phyloP scores from a whole-genome alignment of 2,113 vertebrate species.

The Meriones unguiculatus region DNA sequence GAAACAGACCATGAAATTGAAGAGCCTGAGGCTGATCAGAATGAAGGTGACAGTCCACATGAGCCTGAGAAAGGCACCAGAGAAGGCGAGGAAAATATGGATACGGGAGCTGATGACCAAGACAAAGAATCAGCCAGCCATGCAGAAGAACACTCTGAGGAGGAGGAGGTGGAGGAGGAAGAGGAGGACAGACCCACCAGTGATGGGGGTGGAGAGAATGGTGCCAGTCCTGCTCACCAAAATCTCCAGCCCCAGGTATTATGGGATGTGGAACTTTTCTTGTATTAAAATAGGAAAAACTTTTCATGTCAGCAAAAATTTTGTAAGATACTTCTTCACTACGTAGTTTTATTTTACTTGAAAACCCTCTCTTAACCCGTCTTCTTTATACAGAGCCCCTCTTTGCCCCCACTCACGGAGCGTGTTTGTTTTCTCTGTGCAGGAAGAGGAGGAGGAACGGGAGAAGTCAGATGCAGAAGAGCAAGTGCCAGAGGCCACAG shows the following conservation, averaged over 20 bases:
- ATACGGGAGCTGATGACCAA: constrained; percentile 81
- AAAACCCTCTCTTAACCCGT: neutral
- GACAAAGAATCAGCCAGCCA: constrained; percentile 75
- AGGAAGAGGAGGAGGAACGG: constrained; percentile 88
- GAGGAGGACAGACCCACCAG: constrained; percentile 66
- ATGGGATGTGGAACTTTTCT: neutral
- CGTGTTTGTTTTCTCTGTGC: constrained; percentile 19
- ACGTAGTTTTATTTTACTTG: neutral
- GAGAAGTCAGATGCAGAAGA: constrained; percentile 86
- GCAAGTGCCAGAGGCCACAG: constrained; percentile 85
- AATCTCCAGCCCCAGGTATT: constrained; percentile 92
- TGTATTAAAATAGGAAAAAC: neutral
- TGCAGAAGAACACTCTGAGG: constrained; percentile 81
- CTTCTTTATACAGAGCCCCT: neutral
- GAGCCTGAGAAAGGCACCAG: constrained; percentile 80
- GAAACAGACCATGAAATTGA: constrained; percentile 84
- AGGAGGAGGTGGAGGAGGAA: constrained; percentile 64
- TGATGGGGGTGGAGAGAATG: constrained; percentile 82
- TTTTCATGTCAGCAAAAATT: neutral
- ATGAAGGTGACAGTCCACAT: constrained; percentile 66
- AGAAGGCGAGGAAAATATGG: constrained; percentile 82
- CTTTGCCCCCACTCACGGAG: neutral
- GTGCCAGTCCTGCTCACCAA: constrained; percentile 82
- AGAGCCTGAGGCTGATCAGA: constrained; percentile 82
- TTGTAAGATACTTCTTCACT: neutral